Evolutionary conservation across 2,797 vertebrate species (phyloP), one percentile per base, ranked within the genome.

Genomic region (Chanos chanos): DNA sequence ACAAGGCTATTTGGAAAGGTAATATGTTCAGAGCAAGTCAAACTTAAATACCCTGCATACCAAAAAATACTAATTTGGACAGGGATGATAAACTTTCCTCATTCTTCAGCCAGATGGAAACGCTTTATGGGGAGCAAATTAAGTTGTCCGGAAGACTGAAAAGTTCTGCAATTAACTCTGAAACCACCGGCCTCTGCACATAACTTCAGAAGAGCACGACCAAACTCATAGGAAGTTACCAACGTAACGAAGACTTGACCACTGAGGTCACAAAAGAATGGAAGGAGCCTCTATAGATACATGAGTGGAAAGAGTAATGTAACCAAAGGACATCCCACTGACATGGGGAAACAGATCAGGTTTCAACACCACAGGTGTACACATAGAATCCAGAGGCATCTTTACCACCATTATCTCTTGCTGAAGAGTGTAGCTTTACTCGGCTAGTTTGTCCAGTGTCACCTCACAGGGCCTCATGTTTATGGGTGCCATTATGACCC

Each of bases 281-380:
- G n/a, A n/a, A n/a, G n/a, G n/a, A n/a, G n/a, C 31, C 49, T 47
- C 54, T 66, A 64, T 39, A 34, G 67, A 25, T 15, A 44, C 47
- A 47, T 15, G 33, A 43, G 28, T 19, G 55, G 64, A 69, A 64
- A 60, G 31, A 30, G 48, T 22, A 56, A 65, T 40, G 54, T 61
- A 73, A 74, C 66, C 63, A 64, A 71, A 68, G 78, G 65, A 64
- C 70, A 47, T 59, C 59, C 65, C 40, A 73, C 67, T 73, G 73
- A 81, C 64, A 58, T 45, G 47, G 36, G 43, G 53, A 67, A 62
- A 40, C 55, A 69, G 68, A 40, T 76, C 58, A 43, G 55, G 64
- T 82, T 81, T 80, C 74, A 75, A 21, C 25, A 53, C 43, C 43
- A 58, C 75, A 79, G 78, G 77, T 82, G 79, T 75, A 61, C 53